phyloP scores from a whole-genome alignment of 1,140 invertebrate species.

The Callitettix versicolor region DNA sequence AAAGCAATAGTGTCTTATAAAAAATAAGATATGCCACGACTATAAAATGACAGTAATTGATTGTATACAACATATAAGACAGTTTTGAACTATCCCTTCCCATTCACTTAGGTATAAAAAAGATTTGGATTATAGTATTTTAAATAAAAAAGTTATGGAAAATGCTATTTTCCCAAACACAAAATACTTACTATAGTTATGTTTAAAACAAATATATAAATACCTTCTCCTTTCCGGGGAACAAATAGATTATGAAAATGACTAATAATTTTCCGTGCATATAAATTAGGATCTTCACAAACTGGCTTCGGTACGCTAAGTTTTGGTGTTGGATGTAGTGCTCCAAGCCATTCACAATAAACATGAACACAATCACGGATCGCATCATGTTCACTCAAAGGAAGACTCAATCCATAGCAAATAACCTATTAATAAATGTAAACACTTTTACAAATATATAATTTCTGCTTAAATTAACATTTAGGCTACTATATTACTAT shows the following conservation, averaged over 20 bases:
- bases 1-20: no score
- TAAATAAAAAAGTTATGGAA: no score
- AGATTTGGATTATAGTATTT: no score
- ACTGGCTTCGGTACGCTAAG: slow-evolving; percentile 77
- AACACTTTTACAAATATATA: background rate
- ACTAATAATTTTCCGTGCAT: slow-evolving; percentile 80
- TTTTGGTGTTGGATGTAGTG: slow-evolving; percentile 69
- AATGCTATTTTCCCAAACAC: no score
- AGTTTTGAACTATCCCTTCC: no score
- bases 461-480: background rate
- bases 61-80: no score
- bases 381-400: slow-evolving; percentile 81
- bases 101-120: no score
- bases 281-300: slow-evolving; percentile 79
- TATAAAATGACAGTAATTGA: no score
- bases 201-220: no score
- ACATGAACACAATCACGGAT: slow-evolving; percentile 93
- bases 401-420: slow-evolving; percentile 83
- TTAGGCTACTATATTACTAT: no score
- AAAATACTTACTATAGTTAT: no score
- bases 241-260: slow-evolving; percentile 94
- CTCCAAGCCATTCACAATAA: slow-evolving; percentile 92
- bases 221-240: slow-evolving; percentile 84
- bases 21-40: no score
- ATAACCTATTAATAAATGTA: slow-evolving; percentile 49